Conservation (phyloP, 2,888 invertebrate species). For the Morinoia aosen region DNA sequence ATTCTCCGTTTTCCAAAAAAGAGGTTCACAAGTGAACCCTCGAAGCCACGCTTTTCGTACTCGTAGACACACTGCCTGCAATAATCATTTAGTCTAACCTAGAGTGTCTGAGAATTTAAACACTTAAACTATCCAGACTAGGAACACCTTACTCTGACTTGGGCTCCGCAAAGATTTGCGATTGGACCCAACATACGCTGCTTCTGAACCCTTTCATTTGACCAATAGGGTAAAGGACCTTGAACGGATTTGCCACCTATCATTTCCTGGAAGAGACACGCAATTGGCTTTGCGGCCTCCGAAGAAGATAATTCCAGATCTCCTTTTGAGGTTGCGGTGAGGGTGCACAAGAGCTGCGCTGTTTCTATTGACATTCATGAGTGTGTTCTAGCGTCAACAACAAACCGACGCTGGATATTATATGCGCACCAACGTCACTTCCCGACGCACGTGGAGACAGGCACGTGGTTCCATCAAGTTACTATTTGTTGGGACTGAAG, state of each 20-base stretch:
- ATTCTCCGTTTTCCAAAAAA: too few relatives aligned
- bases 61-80: too few relatives aligned
- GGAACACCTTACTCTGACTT: neutral
- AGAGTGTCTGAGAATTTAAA: too few relatives aligned
- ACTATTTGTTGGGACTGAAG: too few relatives aligned
- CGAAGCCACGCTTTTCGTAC: too few relatives aligned
- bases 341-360: neutral
- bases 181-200: neutral
- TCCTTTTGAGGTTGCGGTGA: neutral
- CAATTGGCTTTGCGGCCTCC: neutral
- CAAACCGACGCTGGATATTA: too few relatives aligned
- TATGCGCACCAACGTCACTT: too few relatives aligned
- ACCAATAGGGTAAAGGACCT: neutral
- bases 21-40: too few relatives aligned
- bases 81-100: too few relatives aligned
- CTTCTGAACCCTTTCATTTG: neutral
- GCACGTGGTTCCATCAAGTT: too few relatives aligned
- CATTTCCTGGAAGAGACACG: neutral
- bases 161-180: neutral
- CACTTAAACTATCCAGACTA: too few relatives aligned
- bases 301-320: neutral
- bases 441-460: too few relatives aligned
- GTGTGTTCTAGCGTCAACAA: neutral
- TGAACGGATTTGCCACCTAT: neutral
- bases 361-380: neutral